Evolutionary conservation across 2,797 vertebrate species (phyloP), one percentile per base, ranked within the genome.

Genomic region (Galaxias olidus): DNA sequence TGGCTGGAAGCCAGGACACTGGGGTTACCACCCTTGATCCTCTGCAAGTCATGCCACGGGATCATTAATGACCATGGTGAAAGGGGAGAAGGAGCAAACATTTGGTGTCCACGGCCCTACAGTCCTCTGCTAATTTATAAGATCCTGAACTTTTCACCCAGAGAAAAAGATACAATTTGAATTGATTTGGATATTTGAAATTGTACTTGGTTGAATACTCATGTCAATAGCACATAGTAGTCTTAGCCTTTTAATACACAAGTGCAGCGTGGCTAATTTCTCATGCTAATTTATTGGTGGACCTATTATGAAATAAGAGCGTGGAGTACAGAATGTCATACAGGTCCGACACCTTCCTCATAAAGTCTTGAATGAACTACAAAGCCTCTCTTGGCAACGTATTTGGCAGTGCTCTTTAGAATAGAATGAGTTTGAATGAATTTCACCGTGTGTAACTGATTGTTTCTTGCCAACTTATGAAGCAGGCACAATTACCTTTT

Each of bases 401-500:
- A 18, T 41, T 44, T 44, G 61, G 72, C 57, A 63, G 48, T 60
- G 42, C 45, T 76, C 75, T 80, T 80, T 72, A 73, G 75, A 20
- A 68, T 14, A 61, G 68, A 73, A 13, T 52, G 64, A 61, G 68
- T 74, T 69, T 58, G 66, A 61, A 59, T 68, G 56, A 63, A 67
- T 74, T 62, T 59, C 15, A 64, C 61, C 49, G 57, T 51, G 74
- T 60, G 83, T 58, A 77, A 78, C 72, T 73, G 79, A 82, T 88
- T 72, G 49, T 75, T 75, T 64, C 50, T 69, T 10, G 66, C 82
- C 84, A 83, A 81, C 84, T 30, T 65, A 79, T 44, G 71, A 72
- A 78, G 76, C 84, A 79, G 79, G 83, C 83, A 90, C 90, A 91
- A 91, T 92, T 91, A 90, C 87, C 87, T 82, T 83, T 80, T 85